phyloP scores from a whole-genome alignment of 2,113 vertebrate genomes.

The Alces alces region DNA sequence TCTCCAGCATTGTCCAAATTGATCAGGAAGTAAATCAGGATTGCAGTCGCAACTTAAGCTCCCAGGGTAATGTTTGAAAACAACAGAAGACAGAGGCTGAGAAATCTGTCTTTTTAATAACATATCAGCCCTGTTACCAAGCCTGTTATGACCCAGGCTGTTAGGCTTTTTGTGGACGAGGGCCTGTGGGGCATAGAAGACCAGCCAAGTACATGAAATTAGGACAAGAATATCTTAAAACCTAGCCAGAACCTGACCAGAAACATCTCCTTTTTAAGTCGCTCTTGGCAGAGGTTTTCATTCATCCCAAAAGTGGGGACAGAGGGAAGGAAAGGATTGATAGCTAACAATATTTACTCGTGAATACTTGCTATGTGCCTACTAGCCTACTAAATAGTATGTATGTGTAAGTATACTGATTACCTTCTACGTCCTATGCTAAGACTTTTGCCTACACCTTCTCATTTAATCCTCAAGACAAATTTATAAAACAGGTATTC shows the following conservation, averaged over 20 bases:
- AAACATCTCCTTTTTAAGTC: neutral
- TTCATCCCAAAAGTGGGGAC: neutral
- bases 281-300: neutral
- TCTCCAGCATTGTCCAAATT: neutral
- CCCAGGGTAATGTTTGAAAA: neutral
- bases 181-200: neutral
- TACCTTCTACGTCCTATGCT: neutral
- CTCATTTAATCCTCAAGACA: neutral
- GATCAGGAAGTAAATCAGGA: neutral
- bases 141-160: neutral
- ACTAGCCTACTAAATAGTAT: neutral
- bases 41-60: neutral
- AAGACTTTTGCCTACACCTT: neutral
- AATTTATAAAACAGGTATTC: neutral
- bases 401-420: too few relatives aligned
- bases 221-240: neutral
- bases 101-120: neutral
- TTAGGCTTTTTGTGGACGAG: neutral
- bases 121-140: accelerated
- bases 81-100: neutral
- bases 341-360: neutral
- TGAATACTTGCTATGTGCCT: neutral
- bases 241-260: neutral
- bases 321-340: neutral
- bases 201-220: neutral